Percentiles rank a stretch among this genome's conserved stretches.
phyloP scores from a whole-genome alignment of 2,888 invertebrate species.

The Alcis repandata region DNA sequence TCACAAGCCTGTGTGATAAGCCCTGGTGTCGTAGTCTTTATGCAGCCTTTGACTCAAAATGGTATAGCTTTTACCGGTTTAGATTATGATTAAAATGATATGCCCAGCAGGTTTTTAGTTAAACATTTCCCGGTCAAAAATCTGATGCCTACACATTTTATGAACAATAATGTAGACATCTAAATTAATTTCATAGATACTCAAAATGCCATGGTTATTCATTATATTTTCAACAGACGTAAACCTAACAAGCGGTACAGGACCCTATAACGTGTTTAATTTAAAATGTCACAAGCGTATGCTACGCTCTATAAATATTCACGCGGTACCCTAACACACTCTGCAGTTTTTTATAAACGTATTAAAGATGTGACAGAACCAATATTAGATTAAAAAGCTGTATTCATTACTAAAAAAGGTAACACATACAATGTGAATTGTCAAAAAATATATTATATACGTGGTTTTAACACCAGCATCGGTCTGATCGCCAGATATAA shows the following conservation, averaged over 20 bases:
- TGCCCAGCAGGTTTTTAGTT: too few species aligned
- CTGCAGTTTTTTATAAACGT: constrained; percentile 46
- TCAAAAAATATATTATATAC: not conserved
- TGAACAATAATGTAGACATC: not conserved
- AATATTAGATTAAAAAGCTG: constrained; percentile 4
- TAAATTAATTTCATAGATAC: not conserved
- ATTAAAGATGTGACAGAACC: constrained; percentile 30
- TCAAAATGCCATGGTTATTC: not conserved
- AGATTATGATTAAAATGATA: too few species aligned
- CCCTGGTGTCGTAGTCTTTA: too few species aligned
- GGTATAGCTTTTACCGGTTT: too few species aligned
- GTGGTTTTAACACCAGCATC: too few species aligned
- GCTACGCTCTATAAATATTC: constrained; percentile 53
- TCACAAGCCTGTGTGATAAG: too few species aligned
- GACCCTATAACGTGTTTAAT: constrained; percentile 53
- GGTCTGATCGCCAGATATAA: too few species aligned
- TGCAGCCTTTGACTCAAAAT: too few species aligned
- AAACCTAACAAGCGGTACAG: constrained; percentile 20
- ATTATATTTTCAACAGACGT: constrained; percentile 1
- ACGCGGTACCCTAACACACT: constrained; percentile 47
- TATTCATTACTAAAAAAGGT: too few species aligned
- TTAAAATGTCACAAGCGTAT: constrained; percentile 43
- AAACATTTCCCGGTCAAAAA: not conserved
- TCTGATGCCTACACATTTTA: not conserved
- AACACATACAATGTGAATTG: not conserved